These are phyloP conservation scores for Drosophila lowei DNA, from an alignment of 1,140 invertebrate genomes.

Conservation along the genomic window DNA sequence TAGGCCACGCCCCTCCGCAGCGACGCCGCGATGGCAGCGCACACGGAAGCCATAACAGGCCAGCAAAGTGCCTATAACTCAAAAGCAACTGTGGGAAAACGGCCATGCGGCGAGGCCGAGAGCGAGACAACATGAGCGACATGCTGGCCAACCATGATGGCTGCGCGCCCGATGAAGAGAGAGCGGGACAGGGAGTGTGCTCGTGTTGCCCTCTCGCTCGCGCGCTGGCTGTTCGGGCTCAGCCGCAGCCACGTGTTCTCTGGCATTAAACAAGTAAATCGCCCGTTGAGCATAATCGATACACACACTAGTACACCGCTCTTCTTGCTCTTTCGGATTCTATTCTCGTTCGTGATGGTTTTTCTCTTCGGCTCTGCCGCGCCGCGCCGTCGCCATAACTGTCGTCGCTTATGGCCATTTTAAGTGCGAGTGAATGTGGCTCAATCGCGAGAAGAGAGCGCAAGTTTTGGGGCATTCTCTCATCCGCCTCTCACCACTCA, in stretches of 20 bases:
- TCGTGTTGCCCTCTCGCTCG: constrained; percentile 20
- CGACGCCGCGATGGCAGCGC: constrained; percentile 35
- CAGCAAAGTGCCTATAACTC: constrained; percentile 78
- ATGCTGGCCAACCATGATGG: constrained; percentile 62
- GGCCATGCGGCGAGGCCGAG: constrained; percentile 34
- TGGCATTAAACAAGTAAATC: constrained; percentile 77
- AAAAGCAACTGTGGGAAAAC: constrained; percentile 59
- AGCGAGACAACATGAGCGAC: constrained; percentile 36
- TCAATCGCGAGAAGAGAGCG: constrained; percentile 52
- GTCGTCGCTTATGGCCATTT: constrained; percentile 80
- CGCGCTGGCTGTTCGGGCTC: constrained; percentile 8
- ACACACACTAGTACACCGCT: constrained; percentile 66
- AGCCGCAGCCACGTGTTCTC: constrained; percentile 69
- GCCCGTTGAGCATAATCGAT: constrained; percentile 79
- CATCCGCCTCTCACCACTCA: constrained; percentile 2
- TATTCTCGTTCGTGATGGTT: constrained; percentile 74
- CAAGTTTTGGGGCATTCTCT: no score
- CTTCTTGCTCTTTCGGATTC: constrained; percentile 74
- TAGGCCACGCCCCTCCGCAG: constrained; percentile 65
- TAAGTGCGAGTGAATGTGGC: constrained; percentile 82
- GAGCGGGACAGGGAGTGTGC: constrained; percentile 30
- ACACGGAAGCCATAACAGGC: constrained; percentile 83
- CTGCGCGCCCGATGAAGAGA: constrained; percentile 46
- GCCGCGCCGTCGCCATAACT: constrained; percentile 71
- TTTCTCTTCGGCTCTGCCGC: constrained; percentile 64